Percentiles rank a stretch among this genome's conserved stretches.
phyloP scores from a whole-genome alignment of 2,888 invertebrate genomes.

The Pyrochroa serraticornis region DNA sequence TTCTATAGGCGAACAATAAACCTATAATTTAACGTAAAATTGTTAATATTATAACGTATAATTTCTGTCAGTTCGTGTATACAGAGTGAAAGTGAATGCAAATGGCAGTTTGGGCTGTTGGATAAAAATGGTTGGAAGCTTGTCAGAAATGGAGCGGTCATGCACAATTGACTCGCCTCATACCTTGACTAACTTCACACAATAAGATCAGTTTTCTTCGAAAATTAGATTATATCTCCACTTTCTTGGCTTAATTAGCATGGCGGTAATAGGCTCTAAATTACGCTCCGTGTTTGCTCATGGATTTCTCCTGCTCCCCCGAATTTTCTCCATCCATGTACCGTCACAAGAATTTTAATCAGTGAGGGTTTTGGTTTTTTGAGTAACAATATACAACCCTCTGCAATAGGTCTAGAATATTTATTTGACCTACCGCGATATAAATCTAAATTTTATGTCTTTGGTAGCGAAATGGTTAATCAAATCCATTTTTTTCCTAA shows the following conservation, averaged over 20 bases:
- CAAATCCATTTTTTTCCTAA: too few relatives aligned
- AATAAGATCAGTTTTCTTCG: slow-evolving; percentile 14
- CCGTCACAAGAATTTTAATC: too few relatives aligned
- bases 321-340: too few relatives aligned
- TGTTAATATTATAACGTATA: slow-evolving; percentile 3
- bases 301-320: too few relatives aligned
- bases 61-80: slow-evolving; percentile 13
- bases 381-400: too few relatives aligned
- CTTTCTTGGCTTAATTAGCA: slow-evolving; percentile 11
- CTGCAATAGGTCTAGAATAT: too few relatives aligned
- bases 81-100: slow-evolving; percentile 23
- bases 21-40: background rate
- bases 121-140: slow-evolving; percentile 8
- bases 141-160: slow-evolving; percentile 14
- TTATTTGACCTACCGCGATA: too few relatives aligned
- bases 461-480: too few relatives aligned
- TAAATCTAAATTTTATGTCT: too few relatives aligned
- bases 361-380: too few relatives aligned
- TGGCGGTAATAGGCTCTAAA: background rate
- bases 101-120: slow-evolving; percentile 12
- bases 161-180: slow-evolving; percentile 25
- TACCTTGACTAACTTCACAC: slow-evolving; percentile 2
- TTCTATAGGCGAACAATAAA: background rate
- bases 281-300: too few relatives aligned
- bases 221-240: slow-evolving; percentile 15